Base-by-base conservation (phyloP, 2,888 invertebrate genomes). In the Chaitophorus viminalis region DNA sequence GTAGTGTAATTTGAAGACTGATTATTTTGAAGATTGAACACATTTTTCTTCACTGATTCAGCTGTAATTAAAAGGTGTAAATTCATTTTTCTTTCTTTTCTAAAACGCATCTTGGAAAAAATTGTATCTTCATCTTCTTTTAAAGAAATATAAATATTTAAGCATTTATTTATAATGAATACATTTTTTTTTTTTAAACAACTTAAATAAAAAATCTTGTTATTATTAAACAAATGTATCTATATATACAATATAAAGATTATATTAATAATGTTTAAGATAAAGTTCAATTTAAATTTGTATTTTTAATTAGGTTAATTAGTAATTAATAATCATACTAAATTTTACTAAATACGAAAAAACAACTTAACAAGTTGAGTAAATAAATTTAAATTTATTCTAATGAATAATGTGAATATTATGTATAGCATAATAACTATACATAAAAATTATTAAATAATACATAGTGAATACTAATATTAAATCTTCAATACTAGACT, bases 101-200 rank as follows among this genome's bases (percentile, higher is more conserved):
- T 5, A 60, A 74, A 60, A 60, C 75, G 29, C 75, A 83, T 29
- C 8, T 39, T 25, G 68, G 54, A 74, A 74, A 46, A 21, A 84
- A 46, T 33, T 68, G 25, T 17, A 68, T 77, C 68, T 84, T 85
- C n/a, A 0, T 85, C 33, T 77, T 77, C 33, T 21, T n/a, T 52
- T n/a, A 68, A 68, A 9, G 52, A 77, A 33, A 46, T 25, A 82
- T 36, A 25, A 21, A 36, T 36, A 25, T 31, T 21, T 31, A 25
- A 31, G 29, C 9, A 72, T 31, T 72, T 18, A 31, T 31, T 46
- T 9, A 60, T 60, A 60, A 60, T 21, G 1, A 18, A 21, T 25
- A 60, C 4, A 25, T 25, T 60, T 46, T 14, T 46, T 46, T 46
- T 46, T 46, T 14, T 1, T 1, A 46, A 14, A 14, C 11, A 14